phyloP scores from a whole-genome alignment of 1,140 invertebrate genomes.

The Yoshiicerus persimilis region DNA sequence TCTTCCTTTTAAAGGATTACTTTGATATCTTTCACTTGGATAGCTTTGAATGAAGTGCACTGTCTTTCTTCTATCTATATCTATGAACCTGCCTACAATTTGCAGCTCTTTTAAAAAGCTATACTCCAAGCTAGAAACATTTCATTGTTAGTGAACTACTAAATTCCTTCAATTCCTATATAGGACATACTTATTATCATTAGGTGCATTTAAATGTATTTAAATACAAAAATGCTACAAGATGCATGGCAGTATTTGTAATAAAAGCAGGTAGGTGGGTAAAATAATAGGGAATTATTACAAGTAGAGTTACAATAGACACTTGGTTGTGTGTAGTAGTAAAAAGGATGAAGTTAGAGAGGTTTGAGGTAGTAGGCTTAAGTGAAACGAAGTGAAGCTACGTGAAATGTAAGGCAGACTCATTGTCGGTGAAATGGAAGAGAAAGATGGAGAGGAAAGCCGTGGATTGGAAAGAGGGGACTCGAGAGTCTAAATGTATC shows the following conservation, averaged over 20 bases:
- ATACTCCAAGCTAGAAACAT: too few species aligned
- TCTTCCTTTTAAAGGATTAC: conserved; percentile 12
- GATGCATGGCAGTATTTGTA: too few species aligned
- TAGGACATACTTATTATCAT: too few species aligned
- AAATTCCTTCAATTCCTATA: too few species aligned
- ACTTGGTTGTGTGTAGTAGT: not conserved
- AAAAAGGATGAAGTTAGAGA: not conserved
- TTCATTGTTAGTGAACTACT: not conserved
- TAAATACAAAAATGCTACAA: not conserved
- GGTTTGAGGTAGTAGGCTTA: not conserved
- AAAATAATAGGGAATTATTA: not conserved
- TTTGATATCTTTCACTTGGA: not conserved
- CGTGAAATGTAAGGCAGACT: not conserved
- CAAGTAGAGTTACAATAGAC: not conserved
- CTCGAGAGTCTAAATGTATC: not conserved
- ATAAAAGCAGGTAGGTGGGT: too few species aligned
- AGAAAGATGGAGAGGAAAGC: not conserved
- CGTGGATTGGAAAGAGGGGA: not conserved
- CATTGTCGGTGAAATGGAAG: not conserved
- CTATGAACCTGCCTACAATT: not conserved
- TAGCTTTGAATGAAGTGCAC: not conserved
- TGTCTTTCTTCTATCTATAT: not conserved
- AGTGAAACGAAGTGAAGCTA: not conserved
- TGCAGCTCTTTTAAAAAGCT: not conserved
- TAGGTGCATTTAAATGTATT: too few species aligned